Conservation (phyloP, 2,797 vertebrate genomes). For the Siniperca obscura region DNA sequence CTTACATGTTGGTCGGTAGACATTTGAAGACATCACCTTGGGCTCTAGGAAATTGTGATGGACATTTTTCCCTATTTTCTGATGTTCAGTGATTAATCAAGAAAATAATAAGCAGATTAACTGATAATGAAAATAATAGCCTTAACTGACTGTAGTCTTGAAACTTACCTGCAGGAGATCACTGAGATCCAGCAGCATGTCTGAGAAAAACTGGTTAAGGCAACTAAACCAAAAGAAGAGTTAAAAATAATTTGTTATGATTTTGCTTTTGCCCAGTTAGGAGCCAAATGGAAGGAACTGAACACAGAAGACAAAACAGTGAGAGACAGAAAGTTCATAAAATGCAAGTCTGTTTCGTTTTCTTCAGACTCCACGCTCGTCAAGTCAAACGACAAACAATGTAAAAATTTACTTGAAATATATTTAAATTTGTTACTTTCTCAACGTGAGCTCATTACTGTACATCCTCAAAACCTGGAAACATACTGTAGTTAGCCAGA, state of each 20-base stretch:
- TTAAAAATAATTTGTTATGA: fast-evolving
- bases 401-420: neutral
- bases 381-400: neutral
- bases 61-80: neutral
- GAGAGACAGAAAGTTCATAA: neutral
- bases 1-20: fast-evolving
- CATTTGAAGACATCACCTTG: neutral
- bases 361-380: neutral
- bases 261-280: neutral
- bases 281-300: neutral
- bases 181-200: slow-evolving; percentile 98
- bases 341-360: neutral
- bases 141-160: too few species aligned
- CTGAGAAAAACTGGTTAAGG: slow-evolving; percentile 80
- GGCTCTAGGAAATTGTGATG: too few species aligned
- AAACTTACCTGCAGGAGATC: slow-evolving; percentile 93
- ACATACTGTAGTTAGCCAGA: neutral
- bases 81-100: neutral
- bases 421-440: neutral
- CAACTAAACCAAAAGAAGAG: neutral
- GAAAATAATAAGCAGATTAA: neutral
- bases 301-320: neutral
- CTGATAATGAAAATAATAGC: fast-evolving
- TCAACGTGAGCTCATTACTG: neutral
- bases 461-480: fast-evolving